Percentiles rank a stretch among this genome's conserved stretches.
Conservation (phyloP, 2,113 vertebrate genomes). For the Ptilorrhoa leucosticta region DNA sequence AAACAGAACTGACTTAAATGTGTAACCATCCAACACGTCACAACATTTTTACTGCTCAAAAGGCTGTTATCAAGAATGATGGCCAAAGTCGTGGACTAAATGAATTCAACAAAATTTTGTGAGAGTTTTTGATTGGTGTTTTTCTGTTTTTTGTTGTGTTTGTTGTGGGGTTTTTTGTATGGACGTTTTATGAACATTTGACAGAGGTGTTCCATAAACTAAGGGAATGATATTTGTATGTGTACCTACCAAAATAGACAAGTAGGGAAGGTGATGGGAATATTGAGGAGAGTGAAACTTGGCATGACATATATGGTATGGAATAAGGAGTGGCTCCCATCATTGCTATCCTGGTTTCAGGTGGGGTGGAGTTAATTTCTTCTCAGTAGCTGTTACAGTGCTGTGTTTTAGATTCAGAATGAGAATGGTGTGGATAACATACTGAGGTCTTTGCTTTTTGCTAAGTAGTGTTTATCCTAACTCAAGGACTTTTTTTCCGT, state of each 20-base stretch:
- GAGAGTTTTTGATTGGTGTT: rapidly evolving
- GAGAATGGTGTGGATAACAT: background rate
- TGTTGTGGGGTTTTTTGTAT: too few species aligned
- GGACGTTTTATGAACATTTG: background rate
- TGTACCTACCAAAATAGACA: background rate
- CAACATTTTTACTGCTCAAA: background rate
- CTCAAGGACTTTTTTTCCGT: background rate
- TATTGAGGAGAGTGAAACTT: background rate
- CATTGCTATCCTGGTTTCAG: background rate
- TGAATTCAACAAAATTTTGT: background rate
- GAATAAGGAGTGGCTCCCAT: background rate
- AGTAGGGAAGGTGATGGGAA: background rate
- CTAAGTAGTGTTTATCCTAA: background rate
- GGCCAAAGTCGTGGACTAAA: background rate
- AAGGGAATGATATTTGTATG: background rate
- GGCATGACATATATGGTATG: background rate
- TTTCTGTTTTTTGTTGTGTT: background rate
- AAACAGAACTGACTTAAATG: background rate
- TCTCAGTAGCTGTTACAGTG: background rate
- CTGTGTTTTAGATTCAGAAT: background rate
- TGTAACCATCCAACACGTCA: background rate
- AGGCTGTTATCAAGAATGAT: background rate
- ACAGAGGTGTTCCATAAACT: background rate
- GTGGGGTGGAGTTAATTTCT: background rate
- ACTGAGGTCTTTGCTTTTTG: background rate